Evolutionary conservation across 2,113 vertebrate species (phyloP), one percentile per base, ranked within the genome.

Genomic region (Caracal caracal): DNA sequence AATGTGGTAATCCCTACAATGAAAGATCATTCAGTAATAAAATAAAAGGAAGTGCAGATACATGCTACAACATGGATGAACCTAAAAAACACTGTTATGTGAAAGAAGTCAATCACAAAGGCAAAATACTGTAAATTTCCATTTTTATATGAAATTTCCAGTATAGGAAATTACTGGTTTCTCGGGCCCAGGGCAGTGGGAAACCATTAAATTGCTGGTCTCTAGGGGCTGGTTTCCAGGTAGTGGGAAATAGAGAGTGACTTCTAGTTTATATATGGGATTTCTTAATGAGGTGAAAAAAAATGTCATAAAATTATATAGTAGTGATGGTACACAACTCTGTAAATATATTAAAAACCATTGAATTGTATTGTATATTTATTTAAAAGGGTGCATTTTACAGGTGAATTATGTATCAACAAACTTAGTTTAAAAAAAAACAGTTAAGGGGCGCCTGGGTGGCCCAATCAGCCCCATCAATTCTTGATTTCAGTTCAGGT

Each of bases 81-180:
- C 43, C 68, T 65, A 53, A 79, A 43, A 94, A 89, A 73, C 28
- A 73, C 0, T 71, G 53, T 53, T 89, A 94, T 35, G 22, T 65
- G 20, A 82, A 73, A 71, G 59, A 89, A 82, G 40, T 6, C 6
- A 73, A n/a, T 63, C 53, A 94, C 40, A 89, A 82, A 82, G 13
- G 63, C 26, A 53, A 89, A 8, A 61, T 51, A 35, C 51, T 71
- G 2, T 26, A 85, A 53, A 6, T 1, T 51, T 85, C n/a, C 56
- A 75, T 53, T 93, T 76, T 93, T 76, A 89, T 33, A 82, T 70
- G 63, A 70, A 71, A 91, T 94, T 28, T 75, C 33, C 66, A 89
- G n/a, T 65, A 40, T 51, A 82, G 20, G 40, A 28, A 94, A 78
- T 68, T 93, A 53, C 43, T 66, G 10, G 51, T 83, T 61, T 47